Evolutionary conservation across 2,797 vertebrate genomes (phyloP).

Genomic region (Poecilia gillii): DNA sequence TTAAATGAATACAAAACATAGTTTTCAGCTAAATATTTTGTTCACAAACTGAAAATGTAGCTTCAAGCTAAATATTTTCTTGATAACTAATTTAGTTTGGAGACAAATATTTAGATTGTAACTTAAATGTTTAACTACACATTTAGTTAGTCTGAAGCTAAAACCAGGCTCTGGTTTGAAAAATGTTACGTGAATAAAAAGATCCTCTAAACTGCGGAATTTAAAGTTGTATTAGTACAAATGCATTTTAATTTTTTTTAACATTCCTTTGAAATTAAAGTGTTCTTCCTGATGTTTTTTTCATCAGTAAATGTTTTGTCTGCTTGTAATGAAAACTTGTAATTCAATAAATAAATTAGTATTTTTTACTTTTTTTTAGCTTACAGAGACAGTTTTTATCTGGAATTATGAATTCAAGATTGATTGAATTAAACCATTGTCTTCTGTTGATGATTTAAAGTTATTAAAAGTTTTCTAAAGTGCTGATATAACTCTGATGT

Average conservation of each 20-base stretch:
- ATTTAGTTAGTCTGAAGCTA: neutral
- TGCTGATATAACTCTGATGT: neutral
- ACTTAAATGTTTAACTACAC: neutral
- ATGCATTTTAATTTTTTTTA: neutral
- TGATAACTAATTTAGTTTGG: neutral
- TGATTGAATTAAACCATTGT: neutral
- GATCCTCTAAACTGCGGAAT: neutral
- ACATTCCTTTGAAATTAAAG: neutral
- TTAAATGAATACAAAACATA: neutral
- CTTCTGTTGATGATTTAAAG: neutral
- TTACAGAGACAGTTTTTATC: neutral
- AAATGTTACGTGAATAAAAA: neutral
- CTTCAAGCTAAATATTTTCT: neutral
- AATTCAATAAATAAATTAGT: neutral
- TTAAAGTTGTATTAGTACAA: neutral
- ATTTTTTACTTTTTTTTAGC: neutral
- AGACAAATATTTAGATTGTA: neutral
- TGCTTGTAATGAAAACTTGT: neutral
- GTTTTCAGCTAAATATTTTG: neutral
- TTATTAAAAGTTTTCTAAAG: neutral
- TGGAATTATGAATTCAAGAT: neutral
- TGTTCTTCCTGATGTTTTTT: neutral
- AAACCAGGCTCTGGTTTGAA: neutral
- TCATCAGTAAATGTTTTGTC: neutral
- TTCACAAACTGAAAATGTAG: neutral